phyloP scores from a whole-genome alignment of 92 coral and sea anemone genomes.

The Pocillopora meandrina region DNA sequence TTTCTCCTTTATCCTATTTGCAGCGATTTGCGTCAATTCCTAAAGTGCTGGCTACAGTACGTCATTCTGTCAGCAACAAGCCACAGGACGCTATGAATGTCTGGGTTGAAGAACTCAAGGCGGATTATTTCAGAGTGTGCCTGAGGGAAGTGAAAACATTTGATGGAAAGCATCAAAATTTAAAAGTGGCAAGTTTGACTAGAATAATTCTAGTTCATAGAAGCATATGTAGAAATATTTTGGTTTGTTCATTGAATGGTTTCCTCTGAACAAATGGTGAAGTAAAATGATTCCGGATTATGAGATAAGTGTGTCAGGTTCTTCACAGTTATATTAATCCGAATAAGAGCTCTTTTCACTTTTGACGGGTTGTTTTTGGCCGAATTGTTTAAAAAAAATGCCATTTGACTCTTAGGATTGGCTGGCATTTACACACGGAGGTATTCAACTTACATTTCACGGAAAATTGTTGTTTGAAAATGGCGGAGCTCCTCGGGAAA shows the following conservation, averaged over 20 bases:
- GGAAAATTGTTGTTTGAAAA: conserved; percentile 27
- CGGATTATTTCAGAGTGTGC: conserved; percentile 21
- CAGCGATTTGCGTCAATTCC: conserved; percentile 20
- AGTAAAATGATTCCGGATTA: too few species aligned
- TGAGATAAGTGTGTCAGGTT: too few species aligned
- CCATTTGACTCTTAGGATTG: conserved; percentile 21
- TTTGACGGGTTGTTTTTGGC: too few species aligned
- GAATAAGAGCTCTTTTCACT: too few species aligned
- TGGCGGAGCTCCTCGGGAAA: conserved; percentile 18
- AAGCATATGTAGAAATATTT: neutral
- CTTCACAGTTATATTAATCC: too few species aligned
- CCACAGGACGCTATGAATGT: conserved; percentile 31
- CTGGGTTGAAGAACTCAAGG: conserved; percentile 27
- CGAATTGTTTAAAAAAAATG: too few species aligned
- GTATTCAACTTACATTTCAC: conserved; percentile 3
- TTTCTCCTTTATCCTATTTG: neutral
- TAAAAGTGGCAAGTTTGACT: conserved; percentile 29
- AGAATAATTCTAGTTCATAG: neutral
- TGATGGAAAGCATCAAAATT: conserved; percentile 33
- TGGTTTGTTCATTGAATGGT: neutral
- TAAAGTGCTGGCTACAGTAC: conserved; percentile 27
- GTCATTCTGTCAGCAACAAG: conserved; percentile 6
- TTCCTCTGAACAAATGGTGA: too few species aligned
- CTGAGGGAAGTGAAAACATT: conserved; percentile 32
- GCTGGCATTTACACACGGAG: conserved; percentile 8